Base-by-base conservation (phyloP, 2,888 invertebrate species). In the Merodon equestris region DNA sequence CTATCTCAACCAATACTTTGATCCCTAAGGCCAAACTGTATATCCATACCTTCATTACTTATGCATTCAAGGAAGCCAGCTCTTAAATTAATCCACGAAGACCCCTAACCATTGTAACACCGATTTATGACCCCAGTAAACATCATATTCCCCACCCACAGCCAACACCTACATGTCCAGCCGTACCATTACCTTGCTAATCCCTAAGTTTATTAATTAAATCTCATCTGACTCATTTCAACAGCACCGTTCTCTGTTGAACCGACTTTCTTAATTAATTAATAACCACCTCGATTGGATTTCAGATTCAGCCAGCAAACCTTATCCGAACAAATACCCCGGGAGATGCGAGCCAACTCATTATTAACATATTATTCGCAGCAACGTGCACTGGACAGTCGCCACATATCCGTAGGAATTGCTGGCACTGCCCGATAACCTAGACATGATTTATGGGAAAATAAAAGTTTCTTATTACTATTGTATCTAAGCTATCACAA, bases 231-330 rank as follows among this genome's bases (percentile, higher is more conserved):
- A 45, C 36, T 58, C 19, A 34, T 38, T 53, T 44, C 27, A 15
- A 12, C 54, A 18, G 12, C 58, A 48, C 27, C 54, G 40, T 42
- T 60, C 18, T 9, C 27, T 47, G n/a, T 40, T 40, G 27, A 27
- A 7, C 18, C 50, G 47, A 64, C 63, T 75, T 64, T 57, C 54
- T 48, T 76, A 76, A 76, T 76, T 71, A 71, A 76, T 76, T 64
- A 76, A 76, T 76, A 76, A 76, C 64, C 60, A 71, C 66, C 58
- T 76, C 63, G 76, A 76, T 76, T 71, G 71, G 7, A 27, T 27
- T 27, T 27, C 27, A 10, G 76, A 76, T 76, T 71, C 66, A 50
- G 15, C 15, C 15, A 15, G 53, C 70, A 64, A 75, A 70, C 70
- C 27, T 27, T 48, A 70, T 58, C 70, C 27, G 47, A 63, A 70